These are phyloP conservation scores for Pseudotriccus pelzelni DNA, from an alignment of 2,797 vertebrate species.

Conservation along the genomic window DNA sequence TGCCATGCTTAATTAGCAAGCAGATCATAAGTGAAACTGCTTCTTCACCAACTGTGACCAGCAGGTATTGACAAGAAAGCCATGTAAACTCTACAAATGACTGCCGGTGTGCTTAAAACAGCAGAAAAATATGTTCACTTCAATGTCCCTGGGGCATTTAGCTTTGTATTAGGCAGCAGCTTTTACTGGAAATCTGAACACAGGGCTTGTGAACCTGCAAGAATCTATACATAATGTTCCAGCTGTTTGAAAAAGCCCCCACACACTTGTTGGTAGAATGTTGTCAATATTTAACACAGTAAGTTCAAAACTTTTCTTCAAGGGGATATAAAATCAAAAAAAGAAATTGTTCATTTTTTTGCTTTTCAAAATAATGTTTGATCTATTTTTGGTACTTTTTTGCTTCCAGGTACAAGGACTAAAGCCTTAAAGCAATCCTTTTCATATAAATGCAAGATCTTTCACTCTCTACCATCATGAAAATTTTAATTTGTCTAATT, in stretches of 20 bases:
- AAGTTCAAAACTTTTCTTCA: constrained; percentile 6
- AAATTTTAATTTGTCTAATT: constrained; percentile 6
- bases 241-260: constrained; percentile 16
- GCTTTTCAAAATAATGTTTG: neutral
- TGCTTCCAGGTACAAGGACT: neutral
- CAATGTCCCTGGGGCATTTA: constrained; percentile 3
- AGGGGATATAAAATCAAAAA: neutral
- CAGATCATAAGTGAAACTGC: constrained; percentile 77
- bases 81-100: constrained; percentile 50
- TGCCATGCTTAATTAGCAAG: constrained; percentile 64
- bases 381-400: neutral
- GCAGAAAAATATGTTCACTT: constrained; percentile 39
- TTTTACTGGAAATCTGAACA: constrained; percentile 30
- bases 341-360: neutral
- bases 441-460: neutral
- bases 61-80: constrained; percentile 69
- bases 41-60: constrained; percentile 60
- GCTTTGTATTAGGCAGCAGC: constrained; percentile 43
- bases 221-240: constrained; percentile 40
- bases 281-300: neutral
- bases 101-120: constrained; percentile 50
- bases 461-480: neutral
- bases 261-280: neutral
- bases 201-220: constrained; percentile 22
- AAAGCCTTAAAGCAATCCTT: neutral